Evolutionary conservation across 2,888 invertebrate genomes (phyloP).

Genomic region (Abscondita cerata): DNA sequence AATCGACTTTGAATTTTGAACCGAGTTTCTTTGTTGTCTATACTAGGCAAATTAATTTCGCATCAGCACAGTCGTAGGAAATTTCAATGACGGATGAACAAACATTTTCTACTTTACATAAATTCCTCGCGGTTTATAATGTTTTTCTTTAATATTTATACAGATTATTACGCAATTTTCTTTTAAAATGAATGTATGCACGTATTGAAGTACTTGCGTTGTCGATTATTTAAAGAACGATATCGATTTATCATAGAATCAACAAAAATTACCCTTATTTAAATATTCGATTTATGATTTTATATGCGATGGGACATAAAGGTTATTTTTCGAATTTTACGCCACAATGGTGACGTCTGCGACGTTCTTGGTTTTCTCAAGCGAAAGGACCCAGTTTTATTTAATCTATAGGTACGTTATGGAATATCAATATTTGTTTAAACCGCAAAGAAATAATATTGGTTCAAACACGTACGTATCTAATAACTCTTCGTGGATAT

Average conservation of each 20-base stretch:
- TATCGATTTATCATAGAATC: background rate
- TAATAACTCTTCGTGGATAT: too few relatives aligned
- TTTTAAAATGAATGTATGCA: background rate
- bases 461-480: background rate
- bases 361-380: slow-evolving; percentile 3
- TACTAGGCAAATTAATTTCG: background rate
- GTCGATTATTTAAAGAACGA: background rate
- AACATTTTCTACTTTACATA: slow-evolving; percentile 3
- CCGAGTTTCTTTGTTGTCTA: too few relatives aligned
- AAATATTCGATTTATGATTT: background rate
- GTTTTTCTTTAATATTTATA: background rate
- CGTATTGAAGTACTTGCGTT: slow-evolving; percentile 3
- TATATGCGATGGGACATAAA: background rate
- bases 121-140: slow-evolving; percentile 4
- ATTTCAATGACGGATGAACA: slow-evolving; percentile 7
- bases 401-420: slow-evolving; percentile 10
- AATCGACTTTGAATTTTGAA: too few relatives aligned
- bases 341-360: background rate
- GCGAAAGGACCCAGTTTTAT: slow-evolving; percentile 14
- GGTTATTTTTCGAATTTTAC: background rate
- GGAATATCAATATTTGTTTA: slow-evolving; percentile 18
- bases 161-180: background rate
- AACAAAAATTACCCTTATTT: background rate
- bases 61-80: background rate
- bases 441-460: slow-evolving; percentile 10